Percentiles rank a stretch among this genome's conserved stretches.
phyloP scores from a whole-genome alignment of 30 jellyfish, hydroid and myxozoan genomes.

The Sanderia malayensis region DNA sequence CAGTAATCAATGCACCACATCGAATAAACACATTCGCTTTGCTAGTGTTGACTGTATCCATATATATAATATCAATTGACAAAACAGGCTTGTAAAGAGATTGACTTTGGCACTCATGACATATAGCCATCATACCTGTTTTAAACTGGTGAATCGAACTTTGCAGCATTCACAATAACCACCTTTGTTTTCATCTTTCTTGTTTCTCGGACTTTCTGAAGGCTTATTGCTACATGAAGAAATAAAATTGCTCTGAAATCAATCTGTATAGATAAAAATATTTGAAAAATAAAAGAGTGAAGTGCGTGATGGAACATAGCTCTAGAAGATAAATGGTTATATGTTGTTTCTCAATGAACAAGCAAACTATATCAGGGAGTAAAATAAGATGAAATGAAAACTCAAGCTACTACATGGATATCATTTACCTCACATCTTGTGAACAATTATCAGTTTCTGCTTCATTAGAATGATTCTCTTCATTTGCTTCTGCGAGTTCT shows the following conservation, averaged over 20 bases:
- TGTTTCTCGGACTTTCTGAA: slow-evolving; percentile 32
- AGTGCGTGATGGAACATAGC: background rate
- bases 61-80: background rate
- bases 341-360: no score
- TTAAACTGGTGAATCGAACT: slow-evolving; percentile 29
- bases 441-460: slow-evolving; percentile 35
- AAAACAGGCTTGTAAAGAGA: background rate
- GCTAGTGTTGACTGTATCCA: background rate
- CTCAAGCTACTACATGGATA: no score
- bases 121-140: slow-evolving; percentile 17
- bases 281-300: background rate
- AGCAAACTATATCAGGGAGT: background rate
- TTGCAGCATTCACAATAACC: slow-evolving; percentile 65
- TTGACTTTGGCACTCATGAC: background rate
- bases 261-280: background rate
- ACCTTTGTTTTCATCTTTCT: slow-evolving; percentile 11
- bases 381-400: background rate
- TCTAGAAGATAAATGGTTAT: background rate
- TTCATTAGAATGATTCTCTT: slow-evolving; percentile 39
- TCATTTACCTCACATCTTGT: slow-evolving; percentile 23
- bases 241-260: no score
- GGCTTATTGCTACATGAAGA: slow-evolving; percentile 33
- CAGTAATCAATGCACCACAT: background rate
- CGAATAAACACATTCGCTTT: background rate
- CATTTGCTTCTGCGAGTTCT: slow-evolving; percentile 17